Evolutionary conservation across 2,888 invertebrate genomes (phyloP), one percentile per base, ranked within the genome.

Genomic region (Pediacus dermestoides): DNA sequence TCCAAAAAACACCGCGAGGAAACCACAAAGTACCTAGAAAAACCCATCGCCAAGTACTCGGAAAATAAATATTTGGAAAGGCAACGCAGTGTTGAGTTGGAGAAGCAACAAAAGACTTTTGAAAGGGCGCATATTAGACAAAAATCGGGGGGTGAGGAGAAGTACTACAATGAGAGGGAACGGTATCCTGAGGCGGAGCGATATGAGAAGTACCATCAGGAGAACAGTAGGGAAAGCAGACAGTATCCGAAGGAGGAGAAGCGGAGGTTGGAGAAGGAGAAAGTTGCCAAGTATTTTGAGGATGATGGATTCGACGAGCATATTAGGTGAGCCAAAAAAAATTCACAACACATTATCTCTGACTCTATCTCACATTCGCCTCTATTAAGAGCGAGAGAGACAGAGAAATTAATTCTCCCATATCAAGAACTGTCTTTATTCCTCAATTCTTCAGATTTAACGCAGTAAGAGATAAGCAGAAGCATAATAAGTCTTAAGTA

Each of bases 261-360:
- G 3, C 44, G 42, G 14, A 46, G 46, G 10, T 41, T 11, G 1
- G 54, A 55, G 7, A 58, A 49, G 30, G 50, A 53, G 2, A 59
- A 57, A 31, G 46, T 54, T 4, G 30, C 42, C 8, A 58, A 56
- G 40, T 63, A 62, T 37, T 61, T 57, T 27, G 64, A 62, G n/a
- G 63, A 64, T 34, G 64, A 64, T 38, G 65, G 64, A 10, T 64
- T 65, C 34, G 63, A 63, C 34, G 65, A 66, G 44, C 57, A 55
- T 39, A 47, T 62, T 9, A 54, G 60, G 53, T 61, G 48, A 48
- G 32, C 30, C n/a, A n/a, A n/a, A n/a, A n/a, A n/a, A n/a, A n/a
- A n/a, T n/a, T n/a, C n/a, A n/a, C n/a, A n/a, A n/a, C n/a, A n/a
- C n/a, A n/a, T n/a, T n/a, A n/a, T n/a, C n/a, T n/a, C n/a, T n/a